Base-by-base conservation (phyloP, 2,113 vertebrate genomes). In the Euleptes europaea region DNA sequence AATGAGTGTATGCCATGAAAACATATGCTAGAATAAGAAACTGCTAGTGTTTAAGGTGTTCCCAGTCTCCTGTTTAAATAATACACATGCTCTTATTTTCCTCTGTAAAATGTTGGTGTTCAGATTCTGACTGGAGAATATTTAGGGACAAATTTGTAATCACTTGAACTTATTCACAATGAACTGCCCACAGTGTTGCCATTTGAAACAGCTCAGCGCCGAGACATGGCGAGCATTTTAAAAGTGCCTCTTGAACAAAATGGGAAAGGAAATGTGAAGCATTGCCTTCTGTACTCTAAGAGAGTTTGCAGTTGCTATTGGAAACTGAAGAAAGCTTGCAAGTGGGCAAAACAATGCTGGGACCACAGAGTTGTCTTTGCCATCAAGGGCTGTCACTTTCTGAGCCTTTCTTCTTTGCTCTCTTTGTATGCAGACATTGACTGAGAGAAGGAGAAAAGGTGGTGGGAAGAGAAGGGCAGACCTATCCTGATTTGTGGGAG, bases 281-380 rank as follows among this genome's bases (percentile, higher is more conserved):
- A 54, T 3, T 85, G 82, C 90, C 71, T 91, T 80, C 86, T 88
- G 73, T 40, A 84, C 92, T 90, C 84, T 82, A 11, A 4, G 82
- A 89, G 51, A 82, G 88, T 93, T 79, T 86, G 91, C 79, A 77
- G 96, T 96, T 96, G 96, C 95, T 88, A 86, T 78, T 90, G 94
- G 96, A 94, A 95, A 96, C 94, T 38, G 80, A 47, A 51, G 87
- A 14, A 77, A 80, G 83, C 89, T 89, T 92, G 80, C 82, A 94
- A 95, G 90, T 85, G 84, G 71, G 85, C 80, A 87, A 4, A 90
- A 86, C 28, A 88, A 76, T 7, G 11, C 42, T 28, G 77, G 78
- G 87, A 79, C 74, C 69, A 67, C 73, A 66, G 85, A 80, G 85
- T 86, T 86, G 70, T 70, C 23, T 71, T 28, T 78, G 84, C 82